Evolutionary conservation across 2,797 vertebrate species (phyloP).

Genomic region (Cuculus canorus): DNA sequence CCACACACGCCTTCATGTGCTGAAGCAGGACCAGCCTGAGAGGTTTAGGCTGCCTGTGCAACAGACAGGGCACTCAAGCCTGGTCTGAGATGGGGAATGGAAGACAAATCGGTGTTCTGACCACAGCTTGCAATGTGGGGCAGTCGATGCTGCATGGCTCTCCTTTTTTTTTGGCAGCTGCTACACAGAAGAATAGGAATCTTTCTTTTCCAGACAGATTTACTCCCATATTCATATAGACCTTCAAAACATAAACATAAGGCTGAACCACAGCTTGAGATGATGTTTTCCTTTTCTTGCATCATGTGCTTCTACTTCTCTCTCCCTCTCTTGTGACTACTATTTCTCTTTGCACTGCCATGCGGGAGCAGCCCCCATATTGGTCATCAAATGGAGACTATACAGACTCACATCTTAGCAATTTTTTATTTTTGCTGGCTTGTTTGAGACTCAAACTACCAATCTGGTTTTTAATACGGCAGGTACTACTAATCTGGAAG

Average conservation of each 20-base stretch:
- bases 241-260: not conserved
- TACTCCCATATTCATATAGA: not conserved
- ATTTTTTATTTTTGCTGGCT: conserved; percentile 16
- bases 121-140: not conserved
- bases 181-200: not conserved
- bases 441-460: conserved; percentile 14
- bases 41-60: not conserved
- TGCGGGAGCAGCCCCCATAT: not conserved
- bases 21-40: not conserved
- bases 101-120: not conserved
- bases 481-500: conserved; percentile 32
- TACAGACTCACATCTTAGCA: not conserved
- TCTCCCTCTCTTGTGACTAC: not conserved
- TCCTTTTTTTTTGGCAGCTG: not conserved
- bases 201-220: not conserved
- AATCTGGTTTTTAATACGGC: conserved; percentile 21
- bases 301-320: not conserved
- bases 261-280: not conserved
- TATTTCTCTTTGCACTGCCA: not conserved
- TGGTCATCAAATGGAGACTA: conserved; percentile 18
- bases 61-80: not conserved
- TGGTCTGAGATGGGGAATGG: not conserved
- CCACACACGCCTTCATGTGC: not conserved
- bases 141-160: accelerated
- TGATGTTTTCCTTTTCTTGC: not conserved